phyloP scores from a whole-genome alignment of 2,888 invertebrate species.

The Gasteruption jaculator region DNA sequence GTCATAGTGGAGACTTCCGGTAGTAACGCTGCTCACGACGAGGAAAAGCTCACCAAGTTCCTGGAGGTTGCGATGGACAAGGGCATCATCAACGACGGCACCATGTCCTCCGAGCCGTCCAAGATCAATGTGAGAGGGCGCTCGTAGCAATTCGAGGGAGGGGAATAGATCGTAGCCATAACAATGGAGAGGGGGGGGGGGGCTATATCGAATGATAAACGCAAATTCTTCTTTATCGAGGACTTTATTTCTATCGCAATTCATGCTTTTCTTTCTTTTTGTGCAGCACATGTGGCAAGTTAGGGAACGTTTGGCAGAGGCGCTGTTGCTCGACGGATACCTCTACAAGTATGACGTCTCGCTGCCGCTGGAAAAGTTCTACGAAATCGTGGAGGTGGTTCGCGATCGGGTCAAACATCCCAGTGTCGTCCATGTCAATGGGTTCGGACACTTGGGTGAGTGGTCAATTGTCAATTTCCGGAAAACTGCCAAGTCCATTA shows the following conservation, averaged over 20 bases:
- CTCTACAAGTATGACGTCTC: conserved; percentile 96
- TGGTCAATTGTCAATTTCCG: too few relatives aligned
- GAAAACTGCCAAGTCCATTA: too few relatives aligned
- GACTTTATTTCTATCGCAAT: background rate
- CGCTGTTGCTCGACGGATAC: conserved; percentile 75
- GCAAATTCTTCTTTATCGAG: background rate
- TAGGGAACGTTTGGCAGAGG: conserved; percentile 79
- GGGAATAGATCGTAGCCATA: background rate
- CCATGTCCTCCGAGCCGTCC: conserved; percentile 75
- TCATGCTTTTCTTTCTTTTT: too few relatives aligned
- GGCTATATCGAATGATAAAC: too few relatives aligned
- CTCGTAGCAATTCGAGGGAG: conserved; percentile 16
- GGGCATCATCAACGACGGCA: conserved; percentile 76
- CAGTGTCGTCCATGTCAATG: conserved; percentile 64
- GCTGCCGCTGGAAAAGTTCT: conserved; percentile 77
- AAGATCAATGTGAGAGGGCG: conserved; percentile 67
- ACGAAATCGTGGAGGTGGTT: conserved; percentile 74
- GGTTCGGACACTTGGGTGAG: conserved; percentile 93
- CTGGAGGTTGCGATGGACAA: conserved; percentile 69
- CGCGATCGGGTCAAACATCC: conserved; percentile 62
- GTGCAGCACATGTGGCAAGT: conserved; percentile 75
- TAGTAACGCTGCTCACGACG: conserved; percentile 78
- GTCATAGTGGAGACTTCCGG: conserved; percentile 86
- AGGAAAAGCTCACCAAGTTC: conserved; percentile 79
- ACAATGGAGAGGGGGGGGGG: too few relatives aligned